Conservation (phyloP, 1,140 invertebrate species). For the Anthonomus grandis region DNA sequence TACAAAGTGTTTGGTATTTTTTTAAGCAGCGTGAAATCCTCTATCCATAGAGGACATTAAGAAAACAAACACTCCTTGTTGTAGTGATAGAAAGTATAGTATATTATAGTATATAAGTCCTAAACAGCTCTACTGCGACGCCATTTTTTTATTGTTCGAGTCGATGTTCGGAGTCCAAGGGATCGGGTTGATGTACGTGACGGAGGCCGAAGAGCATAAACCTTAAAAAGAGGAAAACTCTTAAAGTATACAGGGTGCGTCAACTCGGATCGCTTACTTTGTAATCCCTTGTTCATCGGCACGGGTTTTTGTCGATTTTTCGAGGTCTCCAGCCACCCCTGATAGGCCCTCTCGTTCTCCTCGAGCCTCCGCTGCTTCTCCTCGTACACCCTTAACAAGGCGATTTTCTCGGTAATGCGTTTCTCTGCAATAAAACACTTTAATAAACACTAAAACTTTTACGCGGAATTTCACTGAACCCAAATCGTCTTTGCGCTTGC, state of each 20-base stretch:
- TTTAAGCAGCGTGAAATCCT: neutral
- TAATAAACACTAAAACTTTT: constrained; percentile 1
- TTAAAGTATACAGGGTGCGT: neutral
- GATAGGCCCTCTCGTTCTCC: constrained; percentile 52
- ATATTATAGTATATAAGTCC: neutral
- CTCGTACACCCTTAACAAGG: constrained; percentile 45
- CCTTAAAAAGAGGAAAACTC: constrained; percentile 43
- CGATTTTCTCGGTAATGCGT: constrained; percentile 50
- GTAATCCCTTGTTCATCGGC: constrained; percentile 54
- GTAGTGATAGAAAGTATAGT: neutral
- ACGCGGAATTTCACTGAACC: constrained; percentile 40
- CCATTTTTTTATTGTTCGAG: constrained; percentile 5
- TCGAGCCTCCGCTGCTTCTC: constrained; percentile 48
- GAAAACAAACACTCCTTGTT: too few relatives aligned
- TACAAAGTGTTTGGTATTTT: neutral
- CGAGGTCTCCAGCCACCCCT: constrained; percentile 53
- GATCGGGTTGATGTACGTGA: constrained; percentile 56
- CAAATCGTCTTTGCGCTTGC: constrained; percentile 54
- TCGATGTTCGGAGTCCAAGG: constrained; percentile 50
- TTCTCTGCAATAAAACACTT: constrained; percentile 34
- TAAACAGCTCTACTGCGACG: neutral
- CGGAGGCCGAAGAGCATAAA: constrained; percentile 54
- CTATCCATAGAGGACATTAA: too few relatives aligned
- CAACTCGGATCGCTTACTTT: constrained; percentile 46
- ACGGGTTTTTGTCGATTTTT: constrained; percentile 55